Evolutionary conservation across 1,140 invertebrate species (phyloP).

Genomic region (Phocides pigmalion): DNA sequence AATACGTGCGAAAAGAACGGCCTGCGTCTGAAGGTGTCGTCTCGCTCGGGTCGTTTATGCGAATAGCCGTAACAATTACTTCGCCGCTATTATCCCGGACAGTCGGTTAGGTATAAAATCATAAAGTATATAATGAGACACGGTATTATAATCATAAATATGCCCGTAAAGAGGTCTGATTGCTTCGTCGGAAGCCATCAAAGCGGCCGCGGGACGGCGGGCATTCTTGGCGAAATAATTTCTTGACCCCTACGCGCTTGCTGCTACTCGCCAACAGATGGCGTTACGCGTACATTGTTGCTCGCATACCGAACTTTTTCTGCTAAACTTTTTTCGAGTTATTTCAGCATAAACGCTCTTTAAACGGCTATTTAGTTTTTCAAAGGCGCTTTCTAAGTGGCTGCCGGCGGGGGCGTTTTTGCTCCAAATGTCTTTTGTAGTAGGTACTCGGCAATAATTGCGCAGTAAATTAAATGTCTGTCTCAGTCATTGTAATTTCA

Average conservation of each 20-base stretch:
- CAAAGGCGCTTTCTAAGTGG: slow-evolving; percentile 78
- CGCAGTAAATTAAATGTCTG: slow-evolving; percentile 64
- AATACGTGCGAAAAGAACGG: slow-evolving; percentile 25
- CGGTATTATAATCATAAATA: slow-evolving; percentile 83
- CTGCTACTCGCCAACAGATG: slow-evolving; percentile 73
- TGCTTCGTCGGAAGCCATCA: slow-evolving; percentile 81
- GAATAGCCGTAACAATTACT: slow-evolving; percentile 62
- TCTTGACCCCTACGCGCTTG: slow-evolving; percentile 62
- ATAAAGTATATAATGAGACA: slow-evolving; percentile 80
- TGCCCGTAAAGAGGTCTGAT: slow-evolving; percentile 79
- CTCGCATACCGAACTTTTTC: slow-evolving; percentile 65
- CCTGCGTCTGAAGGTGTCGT: slow-evolving; percentile 24
- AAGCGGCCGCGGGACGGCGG: slow-evolving; percentile 66
- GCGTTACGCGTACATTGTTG: slow-evolving; percentile 73
- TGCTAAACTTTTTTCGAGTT: slow-evolving; percentile 58
- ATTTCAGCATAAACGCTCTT: slow-evolving; percentile 74
- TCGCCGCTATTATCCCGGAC: slow-evolving; percentile 65
- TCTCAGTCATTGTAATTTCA: slow-evolving; percentile 63
- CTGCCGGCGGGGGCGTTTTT: slow-evolving; percentile 62
- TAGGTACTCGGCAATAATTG: slow-evolving; percentile 70
- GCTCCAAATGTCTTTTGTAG: slow-evolving; percentile 64
- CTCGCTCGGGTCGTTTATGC: slow-evolving; percentile 51
- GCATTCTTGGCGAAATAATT: slow-evolving; percentile 72
- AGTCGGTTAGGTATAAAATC: slow-evolving; percentile 75
- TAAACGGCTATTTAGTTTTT: slow-evolving; percentile 79